These are phyloP conservation scores for Thelaira solivaga DNA, from an alignment of 2,888 invertebrate species.

Conservation along the genomic window DNA sequence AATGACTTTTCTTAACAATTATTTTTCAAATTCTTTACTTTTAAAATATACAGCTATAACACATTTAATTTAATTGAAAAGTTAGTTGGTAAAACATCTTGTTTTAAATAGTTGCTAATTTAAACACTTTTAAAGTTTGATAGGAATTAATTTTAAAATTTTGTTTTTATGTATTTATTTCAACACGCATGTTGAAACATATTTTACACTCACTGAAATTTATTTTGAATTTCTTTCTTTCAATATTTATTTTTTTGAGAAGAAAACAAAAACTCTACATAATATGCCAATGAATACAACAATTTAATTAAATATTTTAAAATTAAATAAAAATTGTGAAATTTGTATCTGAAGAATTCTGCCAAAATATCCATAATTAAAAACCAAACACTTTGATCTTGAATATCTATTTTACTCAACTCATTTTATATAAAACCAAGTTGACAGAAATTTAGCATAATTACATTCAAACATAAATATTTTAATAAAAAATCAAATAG, in stretches of 20 bases:
- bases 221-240: no score
- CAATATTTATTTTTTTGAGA: background rate
- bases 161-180: no score
- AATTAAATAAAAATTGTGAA: background rate
- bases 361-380: conserved; percentile 51
- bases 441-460: conserved; percentile 16
- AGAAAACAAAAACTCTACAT: background rate
- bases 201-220: no score
- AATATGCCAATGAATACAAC: conserved; percentile 26
- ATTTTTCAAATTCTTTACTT: no score
- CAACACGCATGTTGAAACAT: no score
- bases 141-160: no score
- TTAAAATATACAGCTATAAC: no score
- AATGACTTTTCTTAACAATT: no score
- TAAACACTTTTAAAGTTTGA: no score
- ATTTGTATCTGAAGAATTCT: conserved; percentile 45
- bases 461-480: conserved; percentile 48
- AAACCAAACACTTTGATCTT: conserved; percentile 54
- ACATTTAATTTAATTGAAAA: no score
- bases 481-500: conserved; percentile 52
- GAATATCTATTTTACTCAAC: conserved; percentile 20
- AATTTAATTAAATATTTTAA: background rate
- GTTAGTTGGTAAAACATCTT: no score
- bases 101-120: no score
- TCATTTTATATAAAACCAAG: conserved; percentile 28